Evolutionary conservation across 2,888 invertebrate genomes (phyloP).

Genomic region (Ornithoptera priamus): DNA sequence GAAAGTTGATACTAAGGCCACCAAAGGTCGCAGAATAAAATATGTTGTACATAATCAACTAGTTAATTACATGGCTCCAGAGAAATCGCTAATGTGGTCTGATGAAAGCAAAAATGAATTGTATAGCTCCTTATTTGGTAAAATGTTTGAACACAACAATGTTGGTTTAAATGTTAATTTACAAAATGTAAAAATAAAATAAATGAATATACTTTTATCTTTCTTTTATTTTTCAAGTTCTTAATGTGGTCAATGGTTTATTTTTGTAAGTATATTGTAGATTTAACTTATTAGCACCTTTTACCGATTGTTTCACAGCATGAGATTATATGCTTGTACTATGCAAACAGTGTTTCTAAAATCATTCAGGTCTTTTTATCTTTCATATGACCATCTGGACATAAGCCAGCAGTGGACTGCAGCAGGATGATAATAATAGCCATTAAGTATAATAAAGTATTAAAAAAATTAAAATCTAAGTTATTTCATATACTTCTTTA

Average conservation of each 20-base stretch:
- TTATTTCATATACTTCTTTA: too few species aligned
- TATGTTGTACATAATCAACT: constrained; percentile 92
- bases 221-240: background rate
- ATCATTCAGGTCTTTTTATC: too few species aligned
- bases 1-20: constrained; percentile 95
- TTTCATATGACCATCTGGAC: too few species aligned
- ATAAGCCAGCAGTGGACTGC: too few species aligned
- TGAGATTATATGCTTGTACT: too few species aligned
- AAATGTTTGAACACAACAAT: constrained; percentile 73
- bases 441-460: too few species aligned
- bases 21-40: constrained; percentile 95
- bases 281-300: too few species aligned
- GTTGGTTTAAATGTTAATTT: constrained; percentile 59
- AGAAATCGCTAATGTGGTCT: constrained; percentile 83
- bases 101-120: constrained; percentile 90
- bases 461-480: too few species aligned
- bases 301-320: too few species aligned
- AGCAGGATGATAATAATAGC: too few species aligned
- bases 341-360: too few species aligned
- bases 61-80: constrained; percentile 95
- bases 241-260: background rate
- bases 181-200: constrained; percentile 56
- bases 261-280: background rate
- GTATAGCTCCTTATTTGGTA: constrained; percentile 90
- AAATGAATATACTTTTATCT: constrained; percentile 32